Base-by-base conservation (phyloP, 2,797 vertebrate species). In the Mareca strepera region DNA sequence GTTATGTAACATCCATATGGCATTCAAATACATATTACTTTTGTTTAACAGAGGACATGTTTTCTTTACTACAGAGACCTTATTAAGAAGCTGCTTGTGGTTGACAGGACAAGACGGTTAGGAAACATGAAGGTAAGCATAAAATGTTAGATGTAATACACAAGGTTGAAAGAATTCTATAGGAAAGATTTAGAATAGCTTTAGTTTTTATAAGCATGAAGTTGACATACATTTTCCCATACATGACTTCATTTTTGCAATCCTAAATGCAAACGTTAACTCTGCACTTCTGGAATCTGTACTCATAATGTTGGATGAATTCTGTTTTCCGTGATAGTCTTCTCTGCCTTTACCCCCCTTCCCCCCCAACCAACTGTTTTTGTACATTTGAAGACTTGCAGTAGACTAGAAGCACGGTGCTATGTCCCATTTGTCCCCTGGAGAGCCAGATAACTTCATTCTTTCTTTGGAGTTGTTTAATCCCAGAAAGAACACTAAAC, bases 91-190 rank as follows among this genome's bases (percentile, higher is more conserved):
- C 98, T 99, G 52, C 98, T 99, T 46, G 99, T 99, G 78, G 99
- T 99, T 69, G 99, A 99, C 96, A 98, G 99, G 93, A 99, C 99
- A 58, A 98, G 98, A 84, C 97, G 99, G 62, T 97, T 99, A 6
- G 99, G 99, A 55, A 99, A 99, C 97, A 99, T 99, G 99, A 99
- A 99, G 99, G 99, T 99, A 83, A 97, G 98, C 97, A 53, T 70
- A 63, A 80, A 81, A 62, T 12, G 22, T 23, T 72, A 9, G 16
- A 6, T 84, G 23, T 80, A 43, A 73, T 4, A 6, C 12, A 60
- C 11, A 37, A 41, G 17, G 14, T 41, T 58, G 17, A 69, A 92
- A 82, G 4, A 78, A 25, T 60, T 88, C 21, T 64, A 3, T 60
- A 64, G 7, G 13, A 84, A 50, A 60, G 12, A 50, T 39, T 3